phyloP scores from a whole-genome alignment of 2,113 vertebrate species.

The Carassius gibelio region DNA sequence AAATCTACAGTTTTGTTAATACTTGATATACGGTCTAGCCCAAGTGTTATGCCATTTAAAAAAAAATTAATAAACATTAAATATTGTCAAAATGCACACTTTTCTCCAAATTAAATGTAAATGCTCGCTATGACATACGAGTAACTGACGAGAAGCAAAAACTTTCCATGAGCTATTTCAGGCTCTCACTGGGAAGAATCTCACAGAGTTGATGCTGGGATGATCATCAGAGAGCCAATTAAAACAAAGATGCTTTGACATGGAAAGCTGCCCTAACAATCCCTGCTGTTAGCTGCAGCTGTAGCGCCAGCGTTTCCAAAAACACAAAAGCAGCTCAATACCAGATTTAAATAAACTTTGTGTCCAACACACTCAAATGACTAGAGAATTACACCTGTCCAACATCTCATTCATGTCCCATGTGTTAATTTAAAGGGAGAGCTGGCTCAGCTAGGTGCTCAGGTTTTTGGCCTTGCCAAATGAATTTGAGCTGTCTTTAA shows the following conservation, averaged over 20 bases:
- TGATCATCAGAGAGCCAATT: constrained; percentile 17
- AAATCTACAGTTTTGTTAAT: too few species aligned
- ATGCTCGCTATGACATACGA: neutral
- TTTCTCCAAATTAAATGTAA: neutral
- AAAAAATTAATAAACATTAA: too few species aligned
- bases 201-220: neutral
- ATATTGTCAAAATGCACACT: neutral
- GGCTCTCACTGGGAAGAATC: constrained; percentile 1
- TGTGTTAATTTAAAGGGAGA: neutral
- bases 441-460: neutral
- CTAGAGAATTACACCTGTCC: neutral
- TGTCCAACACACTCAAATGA: neutral
- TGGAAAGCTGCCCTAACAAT: neutral
- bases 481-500: neutral
- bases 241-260: constrained; percentile 7
- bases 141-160: neutral
- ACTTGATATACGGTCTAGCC: too few species aligned
- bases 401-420: neutral
- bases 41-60: too few species aligned
- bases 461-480: neutral
- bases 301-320: neutral
- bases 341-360: neutral
- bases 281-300: constrained; percentile 6
- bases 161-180: constrained; percentile 1
- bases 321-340: neutral